Conservation (phyloP, 2,113 vertebrate genomes). For the Phalacrocorax brasilianus region DNA sequence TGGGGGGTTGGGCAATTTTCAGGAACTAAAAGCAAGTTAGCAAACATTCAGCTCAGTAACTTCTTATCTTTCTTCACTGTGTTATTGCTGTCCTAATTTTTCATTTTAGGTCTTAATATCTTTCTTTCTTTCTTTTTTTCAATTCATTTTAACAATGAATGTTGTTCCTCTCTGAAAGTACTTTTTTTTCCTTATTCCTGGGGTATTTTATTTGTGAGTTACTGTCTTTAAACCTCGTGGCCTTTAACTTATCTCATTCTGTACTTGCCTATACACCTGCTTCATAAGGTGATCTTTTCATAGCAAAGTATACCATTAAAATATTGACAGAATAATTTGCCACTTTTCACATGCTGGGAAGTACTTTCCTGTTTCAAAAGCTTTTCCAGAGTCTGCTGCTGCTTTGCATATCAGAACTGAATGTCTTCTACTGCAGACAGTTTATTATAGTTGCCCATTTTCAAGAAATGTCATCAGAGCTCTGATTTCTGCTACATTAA, state of each 20-base stretch:
- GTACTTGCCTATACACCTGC: background rate
- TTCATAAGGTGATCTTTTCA: conserved; percentile 42
- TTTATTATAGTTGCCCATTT: conserved; percentile 41
- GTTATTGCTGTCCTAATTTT: background rate
- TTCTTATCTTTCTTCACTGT: background rate
- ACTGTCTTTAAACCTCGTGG: background rate
- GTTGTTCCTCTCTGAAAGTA: background rate
- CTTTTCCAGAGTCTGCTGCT: conserved; percentile 10
- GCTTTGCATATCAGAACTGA: conserved; percentile 58
- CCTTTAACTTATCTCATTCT: conserved; percentile 28
- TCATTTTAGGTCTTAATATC: background rate
- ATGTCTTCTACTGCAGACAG: background rate
- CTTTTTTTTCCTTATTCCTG: conserved; percentile 13
- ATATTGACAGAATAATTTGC: conserved; percentile 54
- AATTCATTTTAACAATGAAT: background rate
- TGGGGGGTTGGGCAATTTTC: background rate
- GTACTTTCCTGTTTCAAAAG: conserved; percentile 3
- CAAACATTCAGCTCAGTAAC: background rate
- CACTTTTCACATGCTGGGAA: conserved; percentile 44
- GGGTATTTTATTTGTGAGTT: conserved; percentile 3
- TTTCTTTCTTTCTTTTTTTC: background rate
- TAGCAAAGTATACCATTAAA: conserved; percentile 29
- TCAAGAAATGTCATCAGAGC: conserved; percentile 45
- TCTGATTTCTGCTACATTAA: conserved; percentile 26
- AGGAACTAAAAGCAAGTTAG: background rate